Evolutionary conservation across 2,113 vertebrate genomes (phyloP).

Genomic region (Phodopus roborovskii): DNA sequence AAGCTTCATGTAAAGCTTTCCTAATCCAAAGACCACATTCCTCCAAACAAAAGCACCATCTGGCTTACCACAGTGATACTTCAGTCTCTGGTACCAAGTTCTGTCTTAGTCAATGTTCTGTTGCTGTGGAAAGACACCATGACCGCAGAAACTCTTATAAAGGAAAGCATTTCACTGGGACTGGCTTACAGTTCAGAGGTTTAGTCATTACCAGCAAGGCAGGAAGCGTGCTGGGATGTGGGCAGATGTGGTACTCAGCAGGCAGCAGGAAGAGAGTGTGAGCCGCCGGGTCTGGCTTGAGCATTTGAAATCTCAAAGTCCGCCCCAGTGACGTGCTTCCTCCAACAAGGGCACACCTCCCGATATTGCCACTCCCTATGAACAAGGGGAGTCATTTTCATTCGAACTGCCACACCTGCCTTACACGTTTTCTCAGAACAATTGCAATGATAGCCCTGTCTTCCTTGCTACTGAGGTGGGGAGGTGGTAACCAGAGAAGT

Average conservation of each 20-base stretch:
- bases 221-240: no score
- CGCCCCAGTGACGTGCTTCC: not conserved
- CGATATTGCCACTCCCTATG: not conserved
- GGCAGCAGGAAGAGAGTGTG: not conserved
- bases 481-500: not conserved
- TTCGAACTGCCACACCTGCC: not conserved
- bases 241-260: not conserved
- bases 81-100: not conserved
- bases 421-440: not conserved
- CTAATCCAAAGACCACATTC: no score
- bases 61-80: no score
- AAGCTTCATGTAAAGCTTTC: no score
- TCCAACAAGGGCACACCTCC: not conserved
- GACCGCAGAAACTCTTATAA: not conserved
- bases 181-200: not conserved
- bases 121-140: not conserved
- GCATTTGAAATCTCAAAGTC: not conserved
- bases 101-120: not conserved
- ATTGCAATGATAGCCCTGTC: no score
- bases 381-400: not conserved
- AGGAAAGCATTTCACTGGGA: not conserved
- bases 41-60: no score
- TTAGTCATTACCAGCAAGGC: not conserved
- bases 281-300: not conserved
- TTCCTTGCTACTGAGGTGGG: not conserved